Percentiles rank a stretch among this genome's conserved stretches.
Evolutionary conservation across 2,113 vertebrate genomes (phyloP).

Genomic region (Andinoacara biseriatus): DNA sequence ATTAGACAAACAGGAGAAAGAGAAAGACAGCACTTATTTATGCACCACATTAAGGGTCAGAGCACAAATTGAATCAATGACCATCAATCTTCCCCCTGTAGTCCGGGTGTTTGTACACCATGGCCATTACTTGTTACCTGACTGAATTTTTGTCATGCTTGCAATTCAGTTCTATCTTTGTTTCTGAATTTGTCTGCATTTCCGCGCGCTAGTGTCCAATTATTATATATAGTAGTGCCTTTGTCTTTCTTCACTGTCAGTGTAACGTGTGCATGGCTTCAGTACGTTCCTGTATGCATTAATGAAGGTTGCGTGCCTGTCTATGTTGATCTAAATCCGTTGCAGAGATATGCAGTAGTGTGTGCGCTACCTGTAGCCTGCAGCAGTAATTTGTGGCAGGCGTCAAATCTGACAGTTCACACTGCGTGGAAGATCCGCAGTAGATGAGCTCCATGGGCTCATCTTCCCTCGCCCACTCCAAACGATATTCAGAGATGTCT

Average conservation of each 20-base stretch:
- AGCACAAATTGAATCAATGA: conserved; percentile 35
- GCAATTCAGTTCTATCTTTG: not conserved
- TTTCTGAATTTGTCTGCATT: not conserved
- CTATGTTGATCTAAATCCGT: not conserved
- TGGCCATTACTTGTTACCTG: not conserved
- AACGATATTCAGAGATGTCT: conserved; percentile 93
- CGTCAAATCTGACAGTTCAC: conserved; percentile 86
- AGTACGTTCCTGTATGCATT: not conserved
- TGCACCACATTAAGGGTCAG: conserved; percentile 28
- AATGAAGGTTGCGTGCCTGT: not conserved
- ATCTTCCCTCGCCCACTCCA: conserved; percentile 93
- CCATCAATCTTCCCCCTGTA: not conserved
- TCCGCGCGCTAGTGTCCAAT: not conserved
- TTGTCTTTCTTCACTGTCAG: not conserved
- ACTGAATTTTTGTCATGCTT: not conserved
- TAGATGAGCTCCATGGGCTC: conserved; percentile 89
- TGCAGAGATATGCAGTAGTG: not conserved
- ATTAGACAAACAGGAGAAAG: not conserved
- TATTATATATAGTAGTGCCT: not conserved
- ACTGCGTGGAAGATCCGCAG: conserved; percentile 85
- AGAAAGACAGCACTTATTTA: conserved; percentile 10
- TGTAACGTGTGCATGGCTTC: not conserved
- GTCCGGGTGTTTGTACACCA: not conserved
- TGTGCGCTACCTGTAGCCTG: conserved; percentile 82
- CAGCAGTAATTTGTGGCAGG: conserved; percentile 91